These are phyloP conservation scores for Ondatra zibethicus DNA, from an alignment of 2,113 vertebrate genomes.

Conservation along the genomic window DNA sequence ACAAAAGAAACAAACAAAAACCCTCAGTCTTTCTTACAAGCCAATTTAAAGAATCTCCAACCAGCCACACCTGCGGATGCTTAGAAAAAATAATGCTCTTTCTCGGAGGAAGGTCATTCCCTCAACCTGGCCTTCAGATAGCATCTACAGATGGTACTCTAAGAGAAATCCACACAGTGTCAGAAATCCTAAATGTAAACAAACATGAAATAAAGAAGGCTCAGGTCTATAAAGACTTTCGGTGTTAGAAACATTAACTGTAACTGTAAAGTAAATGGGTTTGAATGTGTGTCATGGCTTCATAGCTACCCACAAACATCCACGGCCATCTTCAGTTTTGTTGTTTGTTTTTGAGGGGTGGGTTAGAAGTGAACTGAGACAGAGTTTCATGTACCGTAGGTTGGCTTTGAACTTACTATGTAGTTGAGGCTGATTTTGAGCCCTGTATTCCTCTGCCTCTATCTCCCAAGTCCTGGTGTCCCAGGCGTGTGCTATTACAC, in stretches of 20 bases:
- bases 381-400: neutral
- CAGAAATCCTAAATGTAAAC: constrained; percentile 3
- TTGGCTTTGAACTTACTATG: neutral
- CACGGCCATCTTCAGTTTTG: neutral
- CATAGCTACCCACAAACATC: neutral
- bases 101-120: neutral
- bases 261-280: neutral
- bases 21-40: neutral
- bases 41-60: neutral
- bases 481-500: neutral
- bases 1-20: neutral
- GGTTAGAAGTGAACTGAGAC: neutral
- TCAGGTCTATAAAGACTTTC: neutral
- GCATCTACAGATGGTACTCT: neutral
- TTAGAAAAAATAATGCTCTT: neutral
- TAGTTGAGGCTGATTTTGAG: neutral
- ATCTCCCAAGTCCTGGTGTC: neutral
- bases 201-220: neutral
- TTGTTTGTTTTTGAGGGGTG: neutral
- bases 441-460: neutral
- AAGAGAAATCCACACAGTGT: neutral
- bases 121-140: neutral
- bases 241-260: neutral
- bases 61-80: neutral
- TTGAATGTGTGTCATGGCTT: neutral